Evolutionary conservation across 2,113 vertebrate species (phyloP), one percentile per base, ranked within the genome.

Genomic region (Eurystomus gularis): DNA sequence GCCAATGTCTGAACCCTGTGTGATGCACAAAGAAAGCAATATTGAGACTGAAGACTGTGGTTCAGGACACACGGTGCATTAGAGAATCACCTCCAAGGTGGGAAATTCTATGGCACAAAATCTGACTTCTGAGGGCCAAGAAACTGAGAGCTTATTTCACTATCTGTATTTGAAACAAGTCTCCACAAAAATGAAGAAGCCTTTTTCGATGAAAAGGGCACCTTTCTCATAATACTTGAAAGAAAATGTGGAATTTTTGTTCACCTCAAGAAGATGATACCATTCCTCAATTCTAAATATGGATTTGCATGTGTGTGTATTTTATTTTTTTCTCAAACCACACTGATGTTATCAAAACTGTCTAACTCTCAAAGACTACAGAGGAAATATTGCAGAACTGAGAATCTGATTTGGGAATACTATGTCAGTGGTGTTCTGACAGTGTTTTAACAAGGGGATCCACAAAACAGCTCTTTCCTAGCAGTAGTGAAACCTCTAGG

Each of bases 361-460:
- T 17, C 39, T 42, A 65, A 88, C 35, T 17, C 37, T 82, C 60
- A 52, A 52, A 73, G 64, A 9, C 75, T 82, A 23, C 39, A 3
- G 44, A 92, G 79, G 75, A 58, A 46, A 81, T 40, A 88, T 75
- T 95, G 96, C 91, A 94, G 96, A 96, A 95, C 72, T 89, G 96
- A 97, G 83, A 94, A 9, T 62, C 64, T 35, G 88, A 64, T 57
- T 70, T 86, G 93, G 86, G 94, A 90, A 65, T 93, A 49, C 71
- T 83, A 13, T 83, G 70, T 85, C 58, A 86, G 82, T 93, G 68
- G n/a, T 92, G 94, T 15, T 90, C 82, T 82, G 90, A 35, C 83
- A 69, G 68, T 19, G 49, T 84, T 85, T 44, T 37, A 78, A 60
- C 81, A 42, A 39, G 95, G 90, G 94, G 79, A 95, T 92, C 75